Evolutionary conservation across 1,140 invertebrate species (phyloP), one percentile per base, ranked within the genome.

Genomic region (Cyclargus thomasi): DNA sequence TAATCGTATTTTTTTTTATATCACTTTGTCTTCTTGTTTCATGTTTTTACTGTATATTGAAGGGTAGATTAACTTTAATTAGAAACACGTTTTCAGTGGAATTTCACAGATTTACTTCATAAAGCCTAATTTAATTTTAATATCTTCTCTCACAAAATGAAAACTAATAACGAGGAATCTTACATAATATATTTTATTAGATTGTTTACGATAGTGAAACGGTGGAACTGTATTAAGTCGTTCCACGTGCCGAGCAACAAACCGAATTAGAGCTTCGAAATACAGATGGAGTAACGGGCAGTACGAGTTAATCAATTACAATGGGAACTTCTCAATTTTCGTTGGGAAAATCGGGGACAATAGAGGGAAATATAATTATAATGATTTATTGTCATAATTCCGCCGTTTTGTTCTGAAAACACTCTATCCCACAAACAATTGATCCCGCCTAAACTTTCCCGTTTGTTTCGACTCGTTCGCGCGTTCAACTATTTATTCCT

Each of bases 331-430:
- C 39, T 47, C 39, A 47, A 47, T 47, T 47, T 47, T 47, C 39
- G 10, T 11, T n/a, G n/a, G n/a, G 29, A 35, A 47, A 47, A 8
- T 47, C 14, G 39, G 14, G 20, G n/a, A 55, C 53, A 55, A 55
- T 55, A 47, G n/a, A n/a, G 53, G 53, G 53, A 17, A 65, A 65
- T 65, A 36, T 36, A 63, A 63, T 63, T 63, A 29, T 63, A 63
- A 63, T 63, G 62, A 69, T 59, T 65, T 57, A 64, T 64, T 57
- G 20, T 57, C 53, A 57, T 59, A 59, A 23, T 66, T 35, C 16
- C 53, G 23, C n/a, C 14, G 36, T 23, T 53, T 65, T 65, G 23
- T 18, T 63, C 39, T 55, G 16, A 55, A 55, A 55, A 55, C 53
- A 55, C 53, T 55, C 18, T 55, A 55, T 55, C 53, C 53, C 53